phyloP scores from a whole-genome alignment of 2,888 invertebrate species.

The Lasioglossum marginatum region DNA sequence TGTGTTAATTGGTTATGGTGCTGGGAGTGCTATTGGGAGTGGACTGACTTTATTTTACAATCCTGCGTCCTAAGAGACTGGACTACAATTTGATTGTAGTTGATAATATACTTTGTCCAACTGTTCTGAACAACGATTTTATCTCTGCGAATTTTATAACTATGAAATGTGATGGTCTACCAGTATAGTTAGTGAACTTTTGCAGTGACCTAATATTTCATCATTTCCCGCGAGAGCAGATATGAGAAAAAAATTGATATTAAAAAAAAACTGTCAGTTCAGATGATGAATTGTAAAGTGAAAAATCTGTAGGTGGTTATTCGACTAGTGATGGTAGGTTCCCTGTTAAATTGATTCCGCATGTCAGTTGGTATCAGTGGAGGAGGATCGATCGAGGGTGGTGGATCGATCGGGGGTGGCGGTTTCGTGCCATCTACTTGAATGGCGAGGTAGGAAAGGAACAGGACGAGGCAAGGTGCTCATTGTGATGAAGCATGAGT shows the following conservation, averaged over 20 bases:
- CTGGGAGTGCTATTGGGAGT: no score
- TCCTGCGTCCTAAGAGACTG: no score
- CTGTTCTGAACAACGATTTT: neutral
- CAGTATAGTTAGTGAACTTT: neutral
- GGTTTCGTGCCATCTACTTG: slow-evolving; percentile 77
- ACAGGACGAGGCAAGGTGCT: slow-evolving; percentile 77
- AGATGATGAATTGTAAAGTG: neutral
- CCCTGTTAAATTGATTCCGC: neutral
- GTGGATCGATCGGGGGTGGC: slow-evolving; percentile 42
- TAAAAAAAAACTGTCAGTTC: neutral
- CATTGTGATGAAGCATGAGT: slow-evolving; percentile 84
- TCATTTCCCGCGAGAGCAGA: neutral
- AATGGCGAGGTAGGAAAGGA: slow-evolving; percentile 71
- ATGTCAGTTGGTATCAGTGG: neutral
- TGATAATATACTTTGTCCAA: no score
- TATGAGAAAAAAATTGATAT: no score
- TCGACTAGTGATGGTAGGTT: neutral
- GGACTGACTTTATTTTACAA: neutral
- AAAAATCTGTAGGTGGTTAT: neutral
- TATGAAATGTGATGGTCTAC: neutral
- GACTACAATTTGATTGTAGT: neutral
- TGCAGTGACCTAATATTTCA: neutral
- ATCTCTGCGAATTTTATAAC: neutral
- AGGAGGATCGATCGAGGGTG: neutral
- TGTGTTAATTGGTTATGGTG: no score